These are phyloP conservation scores for Drosophila engyochracea DNA, from an alignment of 2,888 invertebrate species.

Conservation along the genomic window DNA sequence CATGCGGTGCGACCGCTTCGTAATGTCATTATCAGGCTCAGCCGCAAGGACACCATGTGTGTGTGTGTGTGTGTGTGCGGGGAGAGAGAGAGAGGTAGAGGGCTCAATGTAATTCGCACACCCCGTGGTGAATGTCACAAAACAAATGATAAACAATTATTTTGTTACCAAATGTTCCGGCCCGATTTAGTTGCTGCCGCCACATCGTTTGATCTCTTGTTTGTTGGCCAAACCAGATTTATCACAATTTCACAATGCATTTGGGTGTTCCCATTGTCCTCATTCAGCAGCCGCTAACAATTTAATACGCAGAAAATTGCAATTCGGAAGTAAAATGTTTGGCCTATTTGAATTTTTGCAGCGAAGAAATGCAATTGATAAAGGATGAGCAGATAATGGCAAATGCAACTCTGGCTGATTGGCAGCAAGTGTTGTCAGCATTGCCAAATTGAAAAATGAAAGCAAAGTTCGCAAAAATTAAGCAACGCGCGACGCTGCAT, in stretches of 20 bases:
- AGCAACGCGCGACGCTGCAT: constrained; percentile 33
- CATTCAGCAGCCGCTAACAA: constrained; percentile 63
- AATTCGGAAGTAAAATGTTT: constrained; percentile 71
- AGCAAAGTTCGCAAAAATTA: constrained; percentile 34
- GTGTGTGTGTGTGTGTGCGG: background rate
- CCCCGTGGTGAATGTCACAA: constrained; percentile 75
- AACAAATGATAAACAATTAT: constrained; percentile 82
- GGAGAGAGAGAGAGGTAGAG: background rate
- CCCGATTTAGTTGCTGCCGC: constrained; percentile 56
- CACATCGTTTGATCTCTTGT: constrained; percentile 62
- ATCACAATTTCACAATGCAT: constrained; percentile 63
- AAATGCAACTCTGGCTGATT: constrained; percentile 35
- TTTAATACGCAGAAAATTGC: constrained; percentile 76
- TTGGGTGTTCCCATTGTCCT: constrained; percentile 77
- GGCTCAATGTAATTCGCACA: constrained; percentile 50
- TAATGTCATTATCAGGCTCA: constrained; percentile 79
- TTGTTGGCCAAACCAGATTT: constrained; percentile 65
- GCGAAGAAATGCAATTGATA: constrained; percentile 18
- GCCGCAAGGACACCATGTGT: constrained; percentile 51
- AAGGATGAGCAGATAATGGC: constrained; percentile 3
- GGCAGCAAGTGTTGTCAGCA: constrained; percentile 38
- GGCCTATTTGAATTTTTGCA: constrained; percentile 44
- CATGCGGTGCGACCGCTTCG: constrained; percentile 69
- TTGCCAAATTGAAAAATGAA: constrained; percentile 20
- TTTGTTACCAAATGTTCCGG: constrained; percentile 62